A percentile compares a stretch with the other conserved stretches of the same genome.
These are phyloP conservation scores for Pterocles burchelli DNA, from an alignment of 2,113 vertebrate genomes.

Conservation along the genomic window DNA sequence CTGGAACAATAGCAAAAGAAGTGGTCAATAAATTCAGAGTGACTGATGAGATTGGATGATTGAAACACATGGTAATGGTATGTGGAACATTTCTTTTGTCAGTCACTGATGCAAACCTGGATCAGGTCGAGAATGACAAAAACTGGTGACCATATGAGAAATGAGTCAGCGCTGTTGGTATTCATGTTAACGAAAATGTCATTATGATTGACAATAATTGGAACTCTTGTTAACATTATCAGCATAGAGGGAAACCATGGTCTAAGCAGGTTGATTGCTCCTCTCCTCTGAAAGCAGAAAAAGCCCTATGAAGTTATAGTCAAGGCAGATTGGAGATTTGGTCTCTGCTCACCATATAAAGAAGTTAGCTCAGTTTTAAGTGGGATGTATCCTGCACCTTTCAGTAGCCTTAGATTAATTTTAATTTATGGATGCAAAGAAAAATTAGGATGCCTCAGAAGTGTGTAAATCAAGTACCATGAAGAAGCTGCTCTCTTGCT, in stretches of 20 bases:
- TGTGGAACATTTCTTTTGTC: conserved; percentile 42
- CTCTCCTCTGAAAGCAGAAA: conserved; percentile 12
- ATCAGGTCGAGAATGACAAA: conserved; percentile 22
- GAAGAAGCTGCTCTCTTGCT: not conserved
- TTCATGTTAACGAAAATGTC: conserved; percentile 21
- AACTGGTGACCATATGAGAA: conserved; percentile 35
- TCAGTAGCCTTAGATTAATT: not conserved
- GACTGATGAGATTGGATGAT: conserved; percentile 41
- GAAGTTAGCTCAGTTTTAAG: not conserved
- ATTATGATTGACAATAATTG: conserved; percentile 63
- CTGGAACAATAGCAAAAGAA: conserved; percentile 20
- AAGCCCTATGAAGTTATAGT: not conserved
- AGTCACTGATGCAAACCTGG: not conserved
- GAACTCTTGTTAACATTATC: conserved; percentile 57
- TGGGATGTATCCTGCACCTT: not conserved
- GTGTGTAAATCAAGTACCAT: not conserved
- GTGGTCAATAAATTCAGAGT: conserved; percentile 27
- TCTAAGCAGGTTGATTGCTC: conserved; percentile 20
- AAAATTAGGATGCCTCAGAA: not conserved
- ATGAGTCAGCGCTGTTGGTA: conserved; percentile 35
- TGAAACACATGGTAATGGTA: conserved; percentile 32
- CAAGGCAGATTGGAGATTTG: not conserved
- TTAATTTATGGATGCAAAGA: not conserved
- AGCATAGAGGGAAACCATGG: conserved; percentile 11
- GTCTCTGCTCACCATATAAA: not conserved